These are phyloP conservation scores for Scyliorhinus canicula DNA, from an alignment of 2,797 vertebrate genomes.

Conservation along the genomic window DNA sequence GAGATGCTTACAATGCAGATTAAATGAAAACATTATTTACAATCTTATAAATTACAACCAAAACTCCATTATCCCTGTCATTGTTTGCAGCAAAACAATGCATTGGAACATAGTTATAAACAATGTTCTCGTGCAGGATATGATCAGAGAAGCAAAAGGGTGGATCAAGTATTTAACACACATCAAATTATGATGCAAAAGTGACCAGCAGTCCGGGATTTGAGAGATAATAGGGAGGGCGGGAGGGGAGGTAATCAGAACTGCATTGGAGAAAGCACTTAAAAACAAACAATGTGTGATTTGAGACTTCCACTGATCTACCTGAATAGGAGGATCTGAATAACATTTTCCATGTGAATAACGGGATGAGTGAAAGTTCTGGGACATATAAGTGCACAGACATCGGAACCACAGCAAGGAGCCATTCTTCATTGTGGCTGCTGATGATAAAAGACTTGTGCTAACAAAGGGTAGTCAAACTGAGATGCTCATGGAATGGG, in stretches of 20 bases:
- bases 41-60: neutral
- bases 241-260: too few species aligned
- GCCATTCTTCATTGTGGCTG: neutral
- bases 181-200: neutral
- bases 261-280: neutral
- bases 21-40: neutral
- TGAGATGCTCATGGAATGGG: neutral
- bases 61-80: neutral
- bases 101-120: neutral
- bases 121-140: too few species aligned
- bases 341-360: neutral
- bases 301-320: neutral
- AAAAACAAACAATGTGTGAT: neutral
- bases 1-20: neutral
- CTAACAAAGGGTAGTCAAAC: neutral
- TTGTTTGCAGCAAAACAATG: neutral
- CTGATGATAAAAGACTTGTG: neutral
- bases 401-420: neutral
- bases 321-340: neutral
- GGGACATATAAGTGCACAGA: neutral
- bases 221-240: neutral
- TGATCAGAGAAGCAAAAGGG: neutral
- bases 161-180: too few species aligned
- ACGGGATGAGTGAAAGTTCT: neutral
- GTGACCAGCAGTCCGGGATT: neutral